A percentile compares a stretch with the other conserved stretches of the same genome.
phyloP scores from a whole-genome alignment of 30 jellyfish, hydroid and myxozoan genomes.

The Turritopsis dohrnii region DNA sequence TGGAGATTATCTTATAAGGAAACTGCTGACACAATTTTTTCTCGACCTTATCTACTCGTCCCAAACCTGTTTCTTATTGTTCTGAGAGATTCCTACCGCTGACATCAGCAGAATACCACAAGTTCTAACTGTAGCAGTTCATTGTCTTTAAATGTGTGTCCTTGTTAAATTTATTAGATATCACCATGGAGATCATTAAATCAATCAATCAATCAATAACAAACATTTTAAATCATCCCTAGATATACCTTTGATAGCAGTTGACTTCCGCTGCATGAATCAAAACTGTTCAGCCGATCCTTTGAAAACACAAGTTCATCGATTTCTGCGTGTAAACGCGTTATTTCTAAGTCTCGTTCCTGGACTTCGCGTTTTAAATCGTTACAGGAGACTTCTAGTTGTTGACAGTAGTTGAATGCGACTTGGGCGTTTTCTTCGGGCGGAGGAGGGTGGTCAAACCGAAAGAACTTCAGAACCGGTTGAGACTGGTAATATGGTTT shows the following conservation, averaged over 20 bases:
- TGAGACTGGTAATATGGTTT: conserved; percentile 34
- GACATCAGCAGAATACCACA: too few species aligned
- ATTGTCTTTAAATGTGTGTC: too few species aligned
- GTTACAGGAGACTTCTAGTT: conserved; percentile 33
- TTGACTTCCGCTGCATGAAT: background rate
- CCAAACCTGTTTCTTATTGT: too few species aligned
- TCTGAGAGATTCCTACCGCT: too few species aligned
- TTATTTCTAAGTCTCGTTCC: conserved; percentile 43
- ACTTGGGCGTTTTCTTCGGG: conserved; percentile 49
- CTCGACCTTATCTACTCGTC: too few species aligned
- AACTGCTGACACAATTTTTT: too few species aligned
- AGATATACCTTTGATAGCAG: background rate
- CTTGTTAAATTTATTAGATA: background rate
- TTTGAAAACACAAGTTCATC: background rate
- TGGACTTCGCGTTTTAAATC: conserved; percentile 35
- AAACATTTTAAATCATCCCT: too few species aligned
- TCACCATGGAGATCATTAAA: too few species aligned
- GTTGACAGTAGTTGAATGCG: conserved; percentile 37
- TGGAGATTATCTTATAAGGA: too few species aligned
- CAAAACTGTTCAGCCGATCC: background rate
- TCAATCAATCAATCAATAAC: background rate
- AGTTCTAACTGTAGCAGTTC: too few species aligned
- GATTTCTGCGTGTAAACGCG: conserved; percentile 2
- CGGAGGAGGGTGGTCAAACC: conserved; percentile 82
- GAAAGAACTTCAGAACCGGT: conserved; percentile 56